Evolutionary conservation across 2,888 invertebrate species (phyloP).

Genomic region (Hanleya hanleyi): DNA sequence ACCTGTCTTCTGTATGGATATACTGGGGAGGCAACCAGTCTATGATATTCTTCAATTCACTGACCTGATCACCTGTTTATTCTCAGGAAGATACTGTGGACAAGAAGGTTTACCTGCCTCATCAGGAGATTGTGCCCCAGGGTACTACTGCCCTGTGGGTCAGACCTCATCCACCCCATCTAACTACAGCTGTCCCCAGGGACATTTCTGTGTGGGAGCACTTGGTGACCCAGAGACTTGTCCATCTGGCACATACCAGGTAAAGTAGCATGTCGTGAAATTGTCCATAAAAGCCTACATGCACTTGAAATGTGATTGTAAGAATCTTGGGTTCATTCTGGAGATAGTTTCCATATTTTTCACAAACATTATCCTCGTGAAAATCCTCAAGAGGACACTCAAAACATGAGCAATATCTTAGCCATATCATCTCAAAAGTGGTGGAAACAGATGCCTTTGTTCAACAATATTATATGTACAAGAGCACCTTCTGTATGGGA

Average conservation of each 20-base stretch:
- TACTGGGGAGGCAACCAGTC: no score
- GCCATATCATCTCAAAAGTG: no score
- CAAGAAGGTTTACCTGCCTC: slow-evolving; percentile 54
- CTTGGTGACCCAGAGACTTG: slow-evolving; percentile 57
- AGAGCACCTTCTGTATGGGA: no score
- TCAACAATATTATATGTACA: no score
- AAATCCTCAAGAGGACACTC: no score
- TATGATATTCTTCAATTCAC: no score
- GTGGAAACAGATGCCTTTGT: no score
- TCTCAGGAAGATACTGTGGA: slow-evolving; percentile 65
- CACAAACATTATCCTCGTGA: background rate
- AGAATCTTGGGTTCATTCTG: background rate
- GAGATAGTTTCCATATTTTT: background rate
- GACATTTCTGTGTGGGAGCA: slow-evolving; percentile 65
- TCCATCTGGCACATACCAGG: slow-evolving; percentile 68
- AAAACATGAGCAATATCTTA: no score
- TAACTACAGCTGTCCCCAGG: slow-evolving; percentile 64
- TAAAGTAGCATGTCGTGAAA: slow-evolving; percentile 29
- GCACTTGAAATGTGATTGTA: background rate
- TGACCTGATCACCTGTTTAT: no score
- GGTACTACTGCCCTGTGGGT: slow-evolving; percentile 69
- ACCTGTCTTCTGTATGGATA: no score
- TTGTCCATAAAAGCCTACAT: no score
- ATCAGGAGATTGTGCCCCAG: slow-evolving; percentile 56
- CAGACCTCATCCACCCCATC: slow-evolving; percentile 60